Evolutionary conservation across 2,113 vertebrate genomes (phyloP), one percentile per base, ranked within the genome.

Genomic region (Malurus cyaneus): DNA sequence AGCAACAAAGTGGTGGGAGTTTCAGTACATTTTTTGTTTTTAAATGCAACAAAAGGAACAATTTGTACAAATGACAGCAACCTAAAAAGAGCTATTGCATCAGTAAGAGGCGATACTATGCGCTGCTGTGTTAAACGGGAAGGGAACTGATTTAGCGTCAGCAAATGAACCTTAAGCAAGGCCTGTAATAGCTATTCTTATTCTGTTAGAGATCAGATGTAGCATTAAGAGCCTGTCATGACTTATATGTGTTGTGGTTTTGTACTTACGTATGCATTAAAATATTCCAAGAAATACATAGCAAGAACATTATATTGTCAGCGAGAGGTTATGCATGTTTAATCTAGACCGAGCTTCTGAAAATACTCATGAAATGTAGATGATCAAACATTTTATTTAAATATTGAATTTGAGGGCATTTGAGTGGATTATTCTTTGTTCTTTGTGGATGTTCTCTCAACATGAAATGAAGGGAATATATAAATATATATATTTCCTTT

Each of bases 371-470:
- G 65, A 93, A 96, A 89, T 12, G 14, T 23, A 41, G 67, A 47
- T 59, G 92, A 86, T 88, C 81, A 89, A 53, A 88, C 87, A 42
- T 78, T 86, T 90, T 90, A 79, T 93, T 95, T 88, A 85, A 94
- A 88, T 91, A 89, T 88, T 93, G 71, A 65, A 93, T 96, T 97
- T 82, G 69, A 92, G 46, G 74, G 82, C 62, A 85, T 96, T 86
- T 93, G 89, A 96, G 67, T 87, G 59, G 86, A 92, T 93, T 96
- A 70, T 92, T 92, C 70, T 96, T 70, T 86, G 94, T 92, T 96
- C 87, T 94, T 96, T 97, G 80, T 77, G 70, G 92, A 94, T 95
- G 84, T 92, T 96, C 61, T 97, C 52, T 96, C 89, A 93, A 95
- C 74, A 14, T 96, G 92, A 96, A 97, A 91, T 9, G 21, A 92